phyloP scores from a whole-genome alignment of 2,113 vertebrate species.

The Mus spicilegus region DNA sequence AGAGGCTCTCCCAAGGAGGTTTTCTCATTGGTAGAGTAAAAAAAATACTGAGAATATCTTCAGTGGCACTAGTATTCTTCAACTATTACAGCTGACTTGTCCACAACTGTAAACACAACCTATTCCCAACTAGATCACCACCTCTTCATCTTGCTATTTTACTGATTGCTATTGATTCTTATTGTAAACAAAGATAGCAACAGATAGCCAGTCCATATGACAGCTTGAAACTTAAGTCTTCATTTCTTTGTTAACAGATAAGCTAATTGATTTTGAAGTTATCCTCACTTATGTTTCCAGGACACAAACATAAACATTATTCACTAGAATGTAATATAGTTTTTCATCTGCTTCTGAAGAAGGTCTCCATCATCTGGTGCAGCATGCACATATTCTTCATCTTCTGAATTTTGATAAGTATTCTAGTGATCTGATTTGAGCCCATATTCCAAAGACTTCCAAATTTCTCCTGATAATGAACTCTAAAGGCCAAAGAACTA shows the following conservation, averaged over 20 bases:
- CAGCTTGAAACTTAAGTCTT: not conserved
- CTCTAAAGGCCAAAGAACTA: not conserved
- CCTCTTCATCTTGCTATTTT: too few species aligned
- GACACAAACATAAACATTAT: not conserved
- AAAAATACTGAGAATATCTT: not conserved
- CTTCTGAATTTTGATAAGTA: not conserved
- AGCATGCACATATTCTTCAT: not conserved
- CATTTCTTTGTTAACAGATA: not conserved
- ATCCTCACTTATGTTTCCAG: not conserved
- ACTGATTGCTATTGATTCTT: not conserved
- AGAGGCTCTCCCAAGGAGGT: not conserved
- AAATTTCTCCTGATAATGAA: not conserved
- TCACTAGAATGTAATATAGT: not conserved
- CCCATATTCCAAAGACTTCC: not conserved
- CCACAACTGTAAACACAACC: not conserved
- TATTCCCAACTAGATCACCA: not conserved
- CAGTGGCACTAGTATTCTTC: not conserved
- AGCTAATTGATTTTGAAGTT: not conserved
- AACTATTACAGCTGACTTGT: not conserved
- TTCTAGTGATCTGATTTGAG: not conserved
- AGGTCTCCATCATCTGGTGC: not conserved
- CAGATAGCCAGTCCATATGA: not conserved
- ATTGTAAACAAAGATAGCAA: not conserved
- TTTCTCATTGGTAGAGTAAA: not conserved
- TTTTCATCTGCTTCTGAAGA: not conserved